Percentiles rank a stretch among this genome's conserved stretches.
Conservation (phyloP, 2,888 invertebrate genomes). For the Machimus atricapillus region DNA sequence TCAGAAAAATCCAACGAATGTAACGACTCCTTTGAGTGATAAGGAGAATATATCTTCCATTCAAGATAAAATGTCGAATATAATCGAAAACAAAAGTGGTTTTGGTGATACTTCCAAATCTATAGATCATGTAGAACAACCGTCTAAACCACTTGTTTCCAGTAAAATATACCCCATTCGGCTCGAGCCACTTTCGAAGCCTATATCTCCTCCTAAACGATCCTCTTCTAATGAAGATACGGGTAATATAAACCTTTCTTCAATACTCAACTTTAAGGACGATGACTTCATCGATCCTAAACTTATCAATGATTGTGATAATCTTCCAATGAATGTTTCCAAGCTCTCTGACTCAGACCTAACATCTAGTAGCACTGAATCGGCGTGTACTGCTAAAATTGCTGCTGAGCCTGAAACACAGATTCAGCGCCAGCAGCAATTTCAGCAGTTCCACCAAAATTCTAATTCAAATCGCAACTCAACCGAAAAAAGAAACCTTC, state of each 20-base stretch:
- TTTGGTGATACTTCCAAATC: neutral
- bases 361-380: slow-evolving; percentile 50
- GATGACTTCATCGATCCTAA: slow-evolving; percentile 66
- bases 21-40: slow-evolving; percentile 38
- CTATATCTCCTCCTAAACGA: neutral
- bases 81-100: slow-evolving; percentile 25
- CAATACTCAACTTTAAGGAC: slow-evolving; percentile 42
- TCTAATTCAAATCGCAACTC: slow-evolving; percentile 48
- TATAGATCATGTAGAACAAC: neutral
- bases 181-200: slow-evolving; percentile 44
- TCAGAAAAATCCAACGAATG: slow-evolving; percentile 53
- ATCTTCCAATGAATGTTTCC: slow-evolving; percentile 69
- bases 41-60: slow-evolving; percentile 39
- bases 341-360: slow-evolving; percentile 55
- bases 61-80: slow-evolving; percentile 34
- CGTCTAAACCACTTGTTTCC: neutral
- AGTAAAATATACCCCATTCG: slow-evolving; percentile 47
- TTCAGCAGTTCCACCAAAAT: neutral
- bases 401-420: neutral
- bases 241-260: neutral
- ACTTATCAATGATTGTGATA: slow-evolving; percentile 75
- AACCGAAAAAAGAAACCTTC: slow-evolving; percentile 52
- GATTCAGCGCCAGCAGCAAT: slow-evolving; percentile 32
- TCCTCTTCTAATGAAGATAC: neutral
- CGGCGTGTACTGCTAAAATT: slow-evolving; percentile 50